Evolutionary conservation across 2,797 vertebrate genomes (phyloP).

Genomic region (Pantherophis alleghaniensis): DNA sequence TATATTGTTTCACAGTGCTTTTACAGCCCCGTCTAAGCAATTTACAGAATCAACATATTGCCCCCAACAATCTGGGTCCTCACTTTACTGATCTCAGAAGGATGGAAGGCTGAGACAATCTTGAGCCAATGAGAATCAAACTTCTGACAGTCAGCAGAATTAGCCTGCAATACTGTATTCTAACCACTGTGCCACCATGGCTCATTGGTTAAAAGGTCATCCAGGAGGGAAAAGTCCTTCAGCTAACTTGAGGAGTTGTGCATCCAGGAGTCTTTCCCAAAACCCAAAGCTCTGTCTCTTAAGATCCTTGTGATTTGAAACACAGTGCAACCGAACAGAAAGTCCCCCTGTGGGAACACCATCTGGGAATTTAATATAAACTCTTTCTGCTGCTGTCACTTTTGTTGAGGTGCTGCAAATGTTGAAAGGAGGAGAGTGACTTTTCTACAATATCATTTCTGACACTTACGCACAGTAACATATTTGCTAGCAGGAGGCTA

Average conservation of each 20-base stretch:
- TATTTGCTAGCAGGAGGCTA: background rate
- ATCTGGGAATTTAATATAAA: background rate
- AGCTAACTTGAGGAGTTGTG: background rate
- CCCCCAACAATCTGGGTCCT: too few species aligned
- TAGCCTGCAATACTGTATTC: too few species aligned
- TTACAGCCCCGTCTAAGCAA: too few species aligned
- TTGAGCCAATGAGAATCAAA: too few species aligned
- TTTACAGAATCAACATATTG: too few species aligned
- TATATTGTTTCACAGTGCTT: too few species aligned
- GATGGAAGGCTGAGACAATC: too few species aligned
- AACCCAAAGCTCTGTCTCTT: background rate
- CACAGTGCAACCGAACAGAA: background rate
- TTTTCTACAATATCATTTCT: background rate
- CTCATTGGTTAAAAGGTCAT: background rate
- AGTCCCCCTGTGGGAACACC: background rate
- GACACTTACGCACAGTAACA: background rate
- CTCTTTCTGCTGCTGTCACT: background rate
- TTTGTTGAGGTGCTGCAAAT: background rate
- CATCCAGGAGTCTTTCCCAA: background rate
- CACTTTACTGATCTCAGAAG: too few species aligned
- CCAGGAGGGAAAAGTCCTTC: background rate
- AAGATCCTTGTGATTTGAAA: background rate
- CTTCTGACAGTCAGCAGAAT: too few species aligned
- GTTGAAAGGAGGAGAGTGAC: background rate
- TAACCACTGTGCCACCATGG: too few species aligned